phyloP scores from a whole-genome alignment of 2,888 invertebrate genomes.

The Sipha maydis region DNA sequence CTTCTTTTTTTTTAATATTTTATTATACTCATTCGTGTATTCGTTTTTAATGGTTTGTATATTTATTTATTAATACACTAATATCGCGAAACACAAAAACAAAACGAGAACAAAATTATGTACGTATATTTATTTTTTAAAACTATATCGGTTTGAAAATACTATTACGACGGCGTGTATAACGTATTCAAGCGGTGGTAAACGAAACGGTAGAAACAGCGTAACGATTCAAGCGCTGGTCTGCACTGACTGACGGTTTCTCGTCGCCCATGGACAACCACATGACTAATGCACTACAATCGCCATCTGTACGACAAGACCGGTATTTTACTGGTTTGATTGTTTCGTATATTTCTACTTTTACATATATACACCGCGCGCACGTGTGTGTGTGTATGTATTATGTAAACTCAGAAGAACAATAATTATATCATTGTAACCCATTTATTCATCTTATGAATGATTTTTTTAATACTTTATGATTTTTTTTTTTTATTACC shows the following conservation, averaged over 20 bases:
- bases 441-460: background rate
- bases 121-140: constrained; percentile 32
- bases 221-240: constrained; percentile 55
- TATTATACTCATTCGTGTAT: too few relatives aligned
- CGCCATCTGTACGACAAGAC: constrained; percentile 54
- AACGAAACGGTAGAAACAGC: constrained; percentile 36
- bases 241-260: constrained; percentile 59
- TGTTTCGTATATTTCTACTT: constrained; percentile 10
- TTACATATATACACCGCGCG: background rate
- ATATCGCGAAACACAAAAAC: constrained; percentile 1
- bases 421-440: background rate
- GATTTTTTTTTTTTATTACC: background rate
- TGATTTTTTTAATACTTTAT: background rate
- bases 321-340: constrained; percentile 7
- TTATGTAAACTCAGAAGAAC: background rate
- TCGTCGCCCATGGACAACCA: constrained; percentile 46
- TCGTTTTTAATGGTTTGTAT: background rate
- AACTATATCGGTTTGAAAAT: constrained; percentile 45
- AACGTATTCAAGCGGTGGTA: constrained; percentile 25
- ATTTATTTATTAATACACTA: background rate
- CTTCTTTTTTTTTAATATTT: background rate
- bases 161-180: constrained; percentile 28
- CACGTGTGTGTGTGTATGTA: background rate
- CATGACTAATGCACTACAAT: constrained; percentile 49
- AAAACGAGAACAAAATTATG: constrained; percentile 23